Base-by-base conservation (phyloP, 2,113 vertebrate species). In the Puntigrus tetrazona region DNA sequence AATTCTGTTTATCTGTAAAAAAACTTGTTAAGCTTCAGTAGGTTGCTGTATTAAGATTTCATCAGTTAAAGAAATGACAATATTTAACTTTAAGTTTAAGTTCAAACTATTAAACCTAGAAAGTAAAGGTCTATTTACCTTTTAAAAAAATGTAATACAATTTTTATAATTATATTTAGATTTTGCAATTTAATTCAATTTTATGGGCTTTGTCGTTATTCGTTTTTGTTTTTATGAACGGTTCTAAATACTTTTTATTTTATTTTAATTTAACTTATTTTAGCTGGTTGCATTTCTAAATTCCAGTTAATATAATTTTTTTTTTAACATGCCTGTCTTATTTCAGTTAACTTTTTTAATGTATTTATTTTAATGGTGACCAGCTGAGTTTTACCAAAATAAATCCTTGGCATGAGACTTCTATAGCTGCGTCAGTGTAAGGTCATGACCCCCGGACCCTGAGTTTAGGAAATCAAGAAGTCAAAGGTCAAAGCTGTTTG, bases 401-500 rank as follows among this genome's bases (percentile, higher is more conserved):
- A 22, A 20, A 36, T 69, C 65, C 36, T 5, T 18, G 20, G 52
- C 20, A 13, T 55, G 18, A 55, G 52, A 55, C 20, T 55, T 55
- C 52, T 7, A 8, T 55, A 55, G 20, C 18, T 69, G 31, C 1
- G 47, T 59, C 8, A 76, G 34, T 29, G 20, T 34, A 78, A 63
- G 38, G 43, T 47, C 73, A 10, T 79, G 73, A 73, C 43, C 75
- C 34, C 73, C 11, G n/a, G 52, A 55, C 20, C 20, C 20, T n/a
- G 7, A 67, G 25, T 43, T 84, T 78, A 57, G 5, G 57, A 41
- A 52, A 57, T 34, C 36, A 18, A 27, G 27, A 67, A 38, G 47
- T 78, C n/a, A 78, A 81, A 29, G 3, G 72, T 69, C 55, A 70
- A 77, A 59, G 83, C 47, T 76, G 84, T 50, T 59, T 41, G 25